Percentiles rank a stretch among this genome's conserved stretches.
phyloP scores from a whole-genome alignment of 23 tunicate species.

The Styela clava region DNA sequence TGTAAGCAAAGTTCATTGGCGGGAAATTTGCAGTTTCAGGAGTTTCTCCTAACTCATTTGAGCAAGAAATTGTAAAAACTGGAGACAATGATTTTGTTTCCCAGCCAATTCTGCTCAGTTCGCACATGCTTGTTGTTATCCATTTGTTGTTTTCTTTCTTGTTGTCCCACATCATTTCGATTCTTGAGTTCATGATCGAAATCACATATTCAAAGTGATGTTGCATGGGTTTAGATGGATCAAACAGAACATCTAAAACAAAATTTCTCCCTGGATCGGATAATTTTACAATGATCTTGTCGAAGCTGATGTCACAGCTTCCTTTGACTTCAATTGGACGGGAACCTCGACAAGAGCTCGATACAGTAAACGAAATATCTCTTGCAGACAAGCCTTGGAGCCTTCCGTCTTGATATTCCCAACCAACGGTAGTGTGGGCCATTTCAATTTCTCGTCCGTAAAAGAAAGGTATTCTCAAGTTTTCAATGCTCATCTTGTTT shows the following conservation, averaged over 20 bases:
- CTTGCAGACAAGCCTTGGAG: background rate
- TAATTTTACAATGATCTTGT: background rate
- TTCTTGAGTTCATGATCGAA: background rate
- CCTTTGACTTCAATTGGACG: background rate
- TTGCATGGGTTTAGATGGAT: background rate
- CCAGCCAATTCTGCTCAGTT: background rate
- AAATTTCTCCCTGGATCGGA: background rate
- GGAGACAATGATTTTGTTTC: background rate
- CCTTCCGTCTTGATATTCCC: constrained; percentile 2
- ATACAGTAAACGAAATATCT: background rate
- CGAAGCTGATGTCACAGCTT: background rate
- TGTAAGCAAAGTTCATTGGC: background rate
- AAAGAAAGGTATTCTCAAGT: background rate
- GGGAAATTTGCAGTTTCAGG: background rate
- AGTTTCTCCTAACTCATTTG: background rate
- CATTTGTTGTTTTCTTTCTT: background rate
- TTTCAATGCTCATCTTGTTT: background rate
- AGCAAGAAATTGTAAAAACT: background rate
- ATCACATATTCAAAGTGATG: background rate
- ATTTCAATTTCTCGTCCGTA: background rate
- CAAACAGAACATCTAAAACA: background rate
- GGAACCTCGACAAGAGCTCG: background rate
- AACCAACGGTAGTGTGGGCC: constrained; percentile 2
- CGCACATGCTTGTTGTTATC: background rate
- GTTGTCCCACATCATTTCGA: constrained; percentile 5